Evolutionary conservation across 2,113 vertebrate species (phyloP), one percentile per base, ranked within the genome.

Genomic region (Carassius gibelio): DNA sequence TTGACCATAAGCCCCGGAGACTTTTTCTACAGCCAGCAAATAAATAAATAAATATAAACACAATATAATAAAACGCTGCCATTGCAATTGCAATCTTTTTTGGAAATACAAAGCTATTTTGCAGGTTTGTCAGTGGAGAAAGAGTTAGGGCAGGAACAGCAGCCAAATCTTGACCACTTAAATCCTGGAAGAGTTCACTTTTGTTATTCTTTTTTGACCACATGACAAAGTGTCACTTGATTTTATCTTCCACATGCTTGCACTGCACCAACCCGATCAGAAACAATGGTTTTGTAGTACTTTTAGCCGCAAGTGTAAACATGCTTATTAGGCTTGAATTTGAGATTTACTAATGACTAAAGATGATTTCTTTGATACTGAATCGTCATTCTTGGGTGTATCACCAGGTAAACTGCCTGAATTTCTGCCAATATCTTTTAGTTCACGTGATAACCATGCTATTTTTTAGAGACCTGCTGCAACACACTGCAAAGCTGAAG

Each of bases 361-460:
- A 75, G 1, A 15, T 15, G 4, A 52, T 52, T 13, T 15, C 50
- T 55, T 5, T 55, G 34, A 19, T 59, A 8, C 38, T 0, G 21
- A 61, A 21, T 42, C 6, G 0, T 8, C 30, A 38, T 42, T 79
- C 36, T 23, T 79, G 21, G 21, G 21, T 79, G 36, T 61, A 79
- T 61, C 36, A 79, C 38, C 76, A 79, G 45, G 76, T 57, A 45
- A 75, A 75, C 76, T 15, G 34, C 6, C n/a, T 62, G 21, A 19
- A 48, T 64, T 64, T 80, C 15, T 42, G 0, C 14, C 36, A 61
- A 21, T 81, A 81, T 81, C 38, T 66, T 80, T 48, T 30, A 62
- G 59, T 64, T 64, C n/a, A 45, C 15, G 38, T 48, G 42, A 81
- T 81, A 81, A 64, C 14, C 78, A 66, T 42, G 19, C 14, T 62